A percentile compares a stretch with the other conserved stretches of the same genome.
These are phyloP conservation scores for Camponotus pennsylvanicus DNA, from an alignment of 1,140 invertebrate species.

Conservation along the genomic window DNA sequence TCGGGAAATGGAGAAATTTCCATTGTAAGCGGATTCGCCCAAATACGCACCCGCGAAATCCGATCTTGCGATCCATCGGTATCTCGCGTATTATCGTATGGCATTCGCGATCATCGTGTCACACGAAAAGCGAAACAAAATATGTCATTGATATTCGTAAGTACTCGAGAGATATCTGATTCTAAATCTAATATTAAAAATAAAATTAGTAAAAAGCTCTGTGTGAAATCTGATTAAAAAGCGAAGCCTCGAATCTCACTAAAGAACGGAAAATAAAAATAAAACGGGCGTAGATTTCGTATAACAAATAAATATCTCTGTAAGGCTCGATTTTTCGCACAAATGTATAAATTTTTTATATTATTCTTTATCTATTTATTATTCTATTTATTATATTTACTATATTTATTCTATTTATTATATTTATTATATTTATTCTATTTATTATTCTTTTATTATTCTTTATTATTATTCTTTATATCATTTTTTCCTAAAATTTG, in stretches of 20 bases:
- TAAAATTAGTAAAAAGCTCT: neutral
- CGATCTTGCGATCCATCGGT: slow-evolving; percentile 56
- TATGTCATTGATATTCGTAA: too few species aligned
- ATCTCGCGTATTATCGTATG: slow-evolving; percentile 12
- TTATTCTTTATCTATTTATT: too few species aligned
- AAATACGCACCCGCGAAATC: slow-evolving; percentile 56
- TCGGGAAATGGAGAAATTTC: slow-evolving; percentile 74
- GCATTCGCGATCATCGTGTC: neutral
- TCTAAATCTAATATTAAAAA: neutral
- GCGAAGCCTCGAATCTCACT: neutral
- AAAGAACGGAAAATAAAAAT: neutral
- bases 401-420: too few species aligned
- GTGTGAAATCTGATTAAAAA: neutral
- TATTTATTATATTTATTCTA: too few species aligned
- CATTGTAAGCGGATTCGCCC: slow-evolving; percentile 74
- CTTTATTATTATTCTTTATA: too few species aligned
- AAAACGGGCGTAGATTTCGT: neutral
- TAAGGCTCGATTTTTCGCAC: neutral
- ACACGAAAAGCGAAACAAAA: neutral
- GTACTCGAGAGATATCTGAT: slow-evolving; percentile 1
- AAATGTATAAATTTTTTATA: neutral
- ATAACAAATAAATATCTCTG: neutral
- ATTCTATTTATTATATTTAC: too few species aligned
- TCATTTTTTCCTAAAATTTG: too few species aligned
- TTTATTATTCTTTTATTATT: too few species aligned